Evolutionary conservation across 2,888 invertebrate genomes (phyloP), one percentile per base, ranked within the genome.

Genomic region (Psylliodes chrysocephalus): DNA sequence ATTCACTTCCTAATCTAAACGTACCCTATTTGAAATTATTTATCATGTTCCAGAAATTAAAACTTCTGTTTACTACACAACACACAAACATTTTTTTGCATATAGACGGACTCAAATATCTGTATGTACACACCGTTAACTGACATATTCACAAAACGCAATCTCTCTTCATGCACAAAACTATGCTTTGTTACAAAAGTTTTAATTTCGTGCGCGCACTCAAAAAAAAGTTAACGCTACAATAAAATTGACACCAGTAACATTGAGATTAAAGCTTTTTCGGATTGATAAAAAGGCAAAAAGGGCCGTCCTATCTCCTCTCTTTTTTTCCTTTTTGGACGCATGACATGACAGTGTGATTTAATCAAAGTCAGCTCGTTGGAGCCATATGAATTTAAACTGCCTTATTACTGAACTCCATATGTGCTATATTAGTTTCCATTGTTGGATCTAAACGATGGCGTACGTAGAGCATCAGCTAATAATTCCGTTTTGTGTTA

Each of bases 321-420:
- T 56, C 44, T 60, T 64, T 63, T 68, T 68, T 71, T 71, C 67
- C 71, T 56, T 65, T 69, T 74, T 72, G 67, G 71, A 73, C 71
- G 71, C 75, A 73, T 75, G 75, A 75, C 74, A 71, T 75, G 75
- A 74, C 74, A 74, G 71, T 71, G 73, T 73, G 76, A 74, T 75
- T 76, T 77, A 76, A 76, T 75, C 76, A 76, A 75, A 75, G 73
- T 71, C 74, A 69, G 71, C 67, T 68, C 64, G 68, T 64, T 67
- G 71, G 70, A 67, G 69, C 72, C 64, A 73, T 72, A 76, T 76
- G 77, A 77, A 77, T 76, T 76, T 77, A 77, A 77, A 77, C 75
- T 72, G 76, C 76, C 76, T 77, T 75, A 76, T 76, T 77, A 76
- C 71, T 42, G 61, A 71, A 73, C 71, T 73, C 74, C 73, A 73